These are phyloP conservation scores for Sycophaga agraensis DNA, from an alignment of 1,140 invertebrate genomes.

Conservation along the genomic window DNA sequence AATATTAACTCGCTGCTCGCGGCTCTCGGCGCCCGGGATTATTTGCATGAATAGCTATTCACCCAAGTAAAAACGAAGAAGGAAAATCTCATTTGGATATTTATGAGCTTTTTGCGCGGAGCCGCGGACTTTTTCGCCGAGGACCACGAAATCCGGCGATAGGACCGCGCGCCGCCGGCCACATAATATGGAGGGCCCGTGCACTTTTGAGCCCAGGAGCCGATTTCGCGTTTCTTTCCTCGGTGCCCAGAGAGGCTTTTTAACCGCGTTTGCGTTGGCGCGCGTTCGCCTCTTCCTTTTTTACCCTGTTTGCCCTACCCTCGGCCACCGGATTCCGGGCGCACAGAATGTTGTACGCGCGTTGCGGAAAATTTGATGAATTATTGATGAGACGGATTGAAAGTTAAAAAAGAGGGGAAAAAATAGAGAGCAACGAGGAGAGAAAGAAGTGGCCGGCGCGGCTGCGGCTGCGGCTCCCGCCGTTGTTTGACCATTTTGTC, in stretches of 20 bases:
- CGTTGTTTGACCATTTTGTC: slow-evolving; percentile 19
- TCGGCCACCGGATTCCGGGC: too few species aligned
- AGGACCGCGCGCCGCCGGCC: too few species aligned
- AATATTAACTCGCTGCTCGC: too few species aligned
- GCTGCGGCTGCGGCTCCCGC: too few species aligned
- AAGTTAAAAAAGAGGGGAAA: slow-evolving; percentile 10
- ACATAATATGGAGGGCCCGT: too few species aligned
- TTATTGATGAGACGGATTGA: slow-evolving; percentile 25
- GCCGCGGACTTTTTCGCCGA: not conserved
- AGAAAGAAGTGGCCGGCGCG: too few species aligned
- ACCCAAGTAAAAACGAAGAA: not conserved
- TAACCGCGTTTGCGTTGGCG: too few species aligned
- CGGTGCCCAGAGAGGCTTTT: too few species aligned
- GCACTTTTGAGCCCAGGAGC: too few species aligned
- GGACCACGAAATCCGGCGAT: too few species aligned
- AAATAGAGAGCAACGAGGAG: slow-evolving; percentile 1
- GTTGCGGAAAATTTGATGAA: slow-evolving; percentile 26
- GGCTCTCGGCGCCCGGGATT: too few species aligned
- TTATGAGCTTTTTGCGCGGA: slow-evolving; percentile 9
- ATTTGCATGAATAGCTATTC: slow-evolving; percentile 2
- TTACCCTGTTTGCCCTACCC: not conserved
- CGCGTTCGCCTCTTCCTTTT: not conserved
- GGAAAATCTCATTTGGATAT: slow-evolving; percentile 17
- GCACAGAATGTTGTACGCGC: slow-evolving; percentile 11
- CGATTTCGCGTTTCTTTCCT: slow-evolving; percentile 10